Conservation (phyloP, 2,888 invertebrate species). For the Synergus japonicus region DNA sequence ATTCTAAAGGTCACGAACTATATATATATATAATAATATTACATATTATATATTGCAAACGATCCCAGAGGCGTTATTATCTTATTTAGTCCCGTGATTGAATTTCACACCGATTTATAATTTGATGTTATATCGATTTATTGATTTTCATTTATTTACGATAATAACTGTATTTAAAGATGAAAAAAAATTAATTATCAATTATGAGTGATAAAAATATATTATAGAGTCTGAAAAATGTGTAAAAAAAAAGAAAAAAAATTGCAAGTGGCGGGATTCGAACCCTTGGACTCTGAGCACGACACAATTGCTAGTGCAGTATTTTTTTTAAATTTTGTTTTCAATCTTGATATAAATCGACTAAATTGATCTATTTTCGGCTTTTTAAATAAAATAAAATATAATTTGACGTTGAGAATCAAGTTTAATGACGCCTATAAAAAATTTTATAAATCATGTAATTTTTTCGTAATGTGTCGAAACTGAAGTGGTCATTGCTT, state of each 20-base stretch:
- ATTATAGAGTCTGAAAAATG: no score
- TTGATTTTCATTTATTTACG: not conserved
- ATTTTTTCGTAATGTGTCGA: not conserved
- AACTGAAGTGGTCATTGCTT: not conserved
- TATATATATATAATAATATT: not conserved
- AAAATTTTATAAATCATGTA: not conserved
- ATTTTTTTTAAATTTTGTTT: not conserved
- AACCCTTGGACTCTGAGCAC: no score
- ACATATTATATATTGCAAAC: not conserved
- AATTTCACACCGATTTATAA: not conserved
- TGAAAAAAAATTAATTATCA: no score
- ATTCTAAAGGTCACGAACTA: slow-evolving; percentile 26
- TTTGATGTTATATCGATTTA: not conserved
- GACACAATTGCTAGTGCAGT: no score
- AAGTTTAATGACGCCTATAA: not conserved
- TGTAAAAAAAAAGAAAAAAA: no score
- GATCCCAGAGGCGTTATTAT: not conserved
- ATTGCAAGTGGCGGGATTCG: no score
- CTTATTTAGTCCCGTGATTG: slow-evolving; percentile 4
- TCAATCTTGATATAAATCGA: not conserved
- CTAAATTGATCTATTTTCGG: no score
- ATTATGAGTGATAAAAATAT: no score
- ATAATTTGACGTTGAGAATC: not conserved
- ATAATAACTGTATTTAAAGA: not conserved
- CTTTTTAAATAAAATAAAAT: not conserved